Evolutionary conservation across 2,797 vertebrate species (phyloP), one percentile per base, ranked within the genome.

Genomic region (Antrozous pallidus): DNA sequence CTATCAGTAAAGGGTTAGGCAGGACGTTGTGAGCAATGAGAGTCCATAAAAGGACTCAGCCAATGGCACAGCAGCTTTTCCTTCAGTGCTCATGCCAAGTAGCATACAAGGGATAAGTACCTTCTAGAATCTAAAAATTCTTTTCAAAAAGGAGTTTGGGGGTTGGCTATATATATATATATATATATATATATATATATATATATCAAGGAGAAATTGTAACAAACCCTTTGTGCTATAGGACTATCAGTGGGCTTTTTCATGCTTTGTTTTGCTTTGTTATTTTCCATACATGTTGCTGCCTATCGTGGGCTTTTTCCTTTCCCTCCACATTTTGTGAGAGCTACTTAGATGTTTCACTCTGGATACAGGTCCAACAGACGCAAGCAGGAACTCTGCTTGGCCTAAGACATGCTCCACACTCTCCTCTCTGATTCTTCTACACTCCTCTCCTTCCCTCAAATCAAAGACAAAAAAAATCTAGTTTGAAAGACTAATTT

Each of bases 1-100:
- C 90, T 40, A 94, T 87, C 96, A 86, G 47, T 36, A 96, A 91
- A 94, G 70, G 47, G 14, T 94, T 5, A 79, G 16, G 36, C 90
- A 88, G 69, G 33, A 96, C 88, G 95, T 93, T 92, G 67, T 85
- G 93, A 88, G 88, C 80, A 49, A 31, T 51, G 4, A 56, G 7
- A 5, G 38, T 7, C 13, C 12, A 26, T 6, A 10, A 71, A 74
- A 67, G 24, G 33, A 4, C 9, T 75, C 58, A 71, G 8, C 54
- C 2, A 14, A 47, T 22, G 40, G 36, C 28, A 69, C 11, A 45
- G 45, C 7, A 85, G 56, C 36, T 90, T n/a, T 65, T 28, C 51
- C 61, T 54, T 63, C 31, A 69, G 16, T 45, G 42, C 16, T 33
- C 85, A 26, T 16, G 38, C 65, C 79, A 93, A 89, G 33, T 61